Conservation (phyloP, 2,113 vertebrate genomes). For the Boleophthalmus pectinirostris region DNA sequence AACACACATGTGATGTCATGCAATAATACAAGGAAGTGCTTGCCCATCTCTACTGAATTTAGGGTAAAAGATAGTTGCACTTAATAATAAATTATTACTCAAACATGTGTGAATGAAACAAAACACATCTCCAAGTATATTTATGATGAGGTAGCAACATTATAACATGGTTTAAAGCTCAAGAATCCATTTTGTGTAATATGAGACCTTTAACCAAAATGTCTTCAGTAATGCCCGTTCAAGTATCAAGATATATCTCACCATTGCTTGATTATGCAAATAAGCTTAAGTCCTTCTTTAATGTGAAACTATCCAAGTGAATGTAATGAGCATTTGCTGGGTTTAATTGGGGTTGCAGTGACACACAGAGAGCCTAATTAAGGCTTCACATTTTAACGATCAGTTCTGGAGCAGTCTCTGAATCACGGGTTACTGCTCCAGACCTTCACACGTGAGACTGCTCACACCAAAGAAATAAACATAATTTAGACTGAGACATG, state of each 20-base stretch:
- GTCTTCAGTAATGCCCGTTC: not conserved
- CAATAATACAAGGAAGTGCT: too few species aligned
- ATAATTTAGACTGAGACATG: slow-evolving; percentile 47
- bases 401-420: slow-evolving; percentile 53
- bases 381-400: slow-evolving; percentile 63
- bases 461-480: slow-evolving; percentile 36
- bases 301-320: slow-evolving; percentile 26
- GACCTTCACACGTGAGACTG: slow-evolving; percentile 36
- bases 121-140: too few species aligned
- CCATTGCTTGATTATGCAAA: slow-evolving; percentile 2
- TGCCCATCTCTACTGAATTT: too few species aligned
- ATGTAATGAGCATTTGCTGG: slow-evolving; percentile 32
- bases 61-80: too few species aligned
- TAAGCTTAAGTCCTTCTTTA: slow-evolving; percentile 9
- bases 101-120: too few species aligned
- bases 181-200: too few species aligned
- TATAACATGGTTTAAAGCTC: too few species aligned
- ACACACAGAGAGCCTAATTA: slow-evolving; percentile 64
- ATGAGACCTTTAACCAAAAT: not conserved
- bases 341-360: slow-evolving; percentile 52
- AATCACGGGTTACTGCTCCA: slow-evolving; percentile 57
- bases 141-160: too few species aligned
- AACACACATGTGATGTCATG: too few species aligned
- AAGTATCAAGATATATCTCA: slow-evolving; percentile 2
- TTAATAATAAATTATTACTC: too few species aligned